Base-by-base conservation (phyloP, 2,888 invertebrate species). In the Mesorhabditis spiculigera region DNA sequence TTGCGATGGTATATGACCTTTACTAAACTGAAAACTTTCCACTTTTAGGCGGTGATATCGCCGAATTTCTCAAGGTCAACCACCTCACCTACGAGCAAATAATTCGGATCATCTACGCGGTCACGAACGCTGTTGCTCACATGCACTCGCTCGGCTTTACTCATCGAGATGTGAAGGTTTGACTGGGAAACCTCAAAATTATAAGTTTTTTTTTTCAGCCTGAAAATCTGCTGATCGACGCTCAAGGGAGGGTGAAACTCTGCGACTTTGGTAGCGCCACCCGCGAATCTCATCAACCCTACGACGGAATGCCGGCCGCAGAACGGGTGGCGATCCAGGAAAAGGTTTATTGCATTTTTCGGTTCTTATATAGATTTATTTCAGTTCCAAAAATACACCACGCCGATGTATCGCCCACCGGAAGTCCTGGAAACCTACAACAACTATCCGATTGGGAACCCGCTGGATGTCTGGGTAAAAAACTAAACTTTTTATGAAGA, bases 381-480 rank as follows among this genome's bases (percentile, higher is more conserved):
- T 62, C 78, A 90, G 89, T 88, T 89, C 83, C 86, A 87, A n/a
- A 87, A 88, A 75, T 87, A 89, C 80, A 90, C 90, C 28, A 90
- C 90, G 28, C 90, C 90, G 5, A 90, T 90, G 97, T 98, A 98
- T 87, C 90, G 98, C 86, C 93, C 97, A 0, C 98, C 98, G 45
- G 98, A 98, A 89, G 95, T 97, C 92, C 89, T 97, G 69, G 96
- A 97, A 86, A 93, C 95, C 4, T 98, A 97, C 93, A 93, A 92
- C 85, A 95, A 98, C 87, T 91, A 92, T 86, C 92, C 92, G 74
- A 94, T 98, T 78, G 94, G 94, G 70, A 90, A 92, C 77, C 91
- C 92, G 63, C 91, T 92, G 3, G 98, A 99, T 88, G 90, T 95
- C 58, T 98, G 98, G 98, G 88, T 88, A 78, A 75, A 83, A 50